Evolutionary conservation across 2,113 vertebrate species (phyloP), one percentile per base, ranked within the genome.

Genomic region (Piaya cayana): DNA sequence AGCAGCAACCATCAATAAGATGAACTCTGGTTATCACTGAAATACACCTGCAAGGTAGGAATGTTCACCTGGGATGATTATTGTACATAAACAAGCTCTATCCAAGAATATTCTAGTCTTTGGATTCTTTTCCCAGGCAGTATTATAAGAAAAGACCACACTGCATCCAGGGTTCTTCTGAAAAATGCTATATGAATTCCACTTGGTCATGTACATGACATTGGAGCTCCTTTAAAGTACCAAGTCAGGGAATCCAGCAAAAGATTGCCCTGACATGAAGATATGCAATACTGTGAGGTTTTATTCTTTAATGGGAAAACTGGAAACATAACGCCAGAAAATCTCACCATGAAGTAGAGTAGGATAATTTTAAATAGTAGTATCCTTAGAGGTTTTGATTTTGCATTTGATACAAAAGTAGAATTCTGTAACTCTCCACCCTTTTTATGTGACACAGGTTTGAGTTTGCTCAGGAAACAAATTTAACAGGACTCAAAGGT

Each of bases 401-500:
- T 82, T 53, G 36, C 50, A 22, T 63, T 82, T 77, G 42, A 63
- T 11, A 39, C 52, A 91, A 89, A 90, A 91, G 18, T n/a, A 65
- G 56, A 60, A 16, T 64, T 95, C 56, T 75, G 34, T 56, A 89
- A 71, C 50, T 81, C 56, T 88, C 45, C 55, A 37, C 47, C 55
- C 32, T 70, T 80, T 88, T 69, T n/a, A 42, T 29, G n/a, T 34
- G 34, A 80, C 42, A 36, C 9, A 77, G 42, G 42, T 91, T 82
- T 71, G 72, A 88, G 49, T 90, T 83, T 70, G 52, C 34, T 77
- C 47, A 78, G 76, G 63, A 82, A 90, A 81, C 32, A 92, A 70
- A 88, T 68, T 67, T 75, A 63, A 90, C 68, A 59, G 43, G 71
- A 56, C 76, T 96, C 75, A 91, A 81, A 95, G 60, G 80, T 74